Percentiles rank a stretch among this genome's conserved stretches.
These are phyloP conservation scores for Butastur rufipennis DNA, from an alignment of 2,113 vertebrate genomes.

Conservation along the genomic window DNA sequence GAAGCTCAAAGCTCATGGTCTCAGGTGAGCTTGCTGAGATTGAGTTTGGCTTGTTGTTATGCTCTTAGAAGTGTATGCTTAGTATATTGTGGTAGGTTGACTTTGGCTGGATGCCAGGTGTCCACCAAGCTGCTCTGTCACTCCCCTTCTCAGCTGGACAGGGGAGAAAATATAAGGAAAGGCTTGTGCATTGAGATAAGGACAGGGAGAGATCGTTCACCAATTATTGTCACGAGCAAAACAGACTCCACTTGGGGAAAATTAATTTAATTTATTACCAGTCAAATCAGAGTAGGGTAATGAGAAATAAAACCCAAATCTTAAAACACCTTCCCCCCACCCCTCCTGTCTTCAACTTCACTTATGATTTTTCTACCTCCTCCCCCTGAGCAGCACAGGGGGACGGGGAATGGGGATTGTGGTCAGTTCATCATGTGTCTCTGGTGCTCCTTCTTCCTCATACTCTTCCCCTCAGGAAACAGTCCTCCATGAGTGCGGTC, in stretches of 20 bases:
- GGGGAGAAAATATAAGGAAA: background rate
- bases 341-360: background rate
- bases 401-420: background rate
- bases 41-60: background rate
- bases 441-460: background rate
- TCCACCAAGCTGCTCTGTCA: background rate
- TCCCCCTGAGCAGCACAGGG: fast-evolving
- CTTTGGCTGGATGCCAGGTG: background rate
- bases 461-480: background rate
- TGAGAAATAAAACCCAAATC: background rate
- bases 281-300: background rate
- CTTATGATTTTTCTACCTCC: background rate
- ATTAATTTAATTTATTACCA: background rate
- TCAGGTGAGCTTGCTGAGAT: background rate
- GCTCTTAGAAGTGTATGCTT: background rate
- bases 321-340: background rate
- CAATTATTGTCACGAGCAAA: background rate
- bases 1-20: background rate
- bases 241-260: background rate
- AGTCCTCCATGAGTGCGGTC: background rate
- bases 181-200: background rate
- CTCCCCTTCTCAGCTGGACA: background rate
- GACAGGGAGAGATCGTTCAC: background rate
- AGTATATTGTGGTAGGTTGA: background rate
- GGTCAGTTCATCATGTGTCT: background rate